phyloP scores from a whole-genome alignment of 2,888 invertebrate species.

The Conchocele bisecta region DNA sequence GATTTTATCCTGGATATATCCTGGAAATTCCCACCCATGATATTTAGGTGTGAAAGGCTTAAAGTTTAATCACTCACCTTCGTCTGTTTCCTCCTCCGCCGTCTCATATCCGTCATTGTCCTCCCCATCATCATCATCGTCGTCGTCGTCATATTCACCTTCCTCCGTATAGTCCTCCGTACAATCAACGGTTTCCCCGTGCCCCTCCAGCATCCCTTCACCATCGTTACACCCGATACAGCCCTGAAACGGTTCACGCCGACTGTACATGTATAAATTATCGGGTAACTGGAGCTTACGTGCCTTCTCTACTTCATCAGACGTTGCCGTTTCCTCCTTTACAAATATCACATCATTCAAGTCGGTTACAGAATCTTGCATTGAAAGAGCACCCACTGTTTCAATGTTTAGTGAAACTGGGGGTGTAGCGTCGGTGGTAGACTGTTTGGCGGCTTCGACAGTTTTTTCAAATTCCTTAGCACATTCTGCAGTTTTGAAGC shows the following conservation, averaged over 20 bases:
- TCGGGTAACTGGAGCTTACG: constrained; percentile 76
- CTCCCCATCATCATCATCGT: no score
- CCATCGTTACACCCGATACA: constrained; percentile 81
- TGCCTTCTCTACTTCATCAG: constrained; percentile 75
- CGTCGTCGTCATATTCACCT: no score
- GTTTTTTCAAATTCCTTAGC: constrained; percentile 89
- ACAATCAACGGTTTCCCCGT: no score
- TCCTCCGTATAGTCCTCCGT: no score
- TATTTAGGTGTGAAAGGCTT: no score
- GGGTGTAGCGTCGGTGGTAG: background rate
- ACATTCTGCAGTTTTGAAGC: constrained; percentile 91
- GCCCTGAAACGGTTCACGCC: constrained; percentile 76
- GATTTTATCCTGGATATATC: no score
- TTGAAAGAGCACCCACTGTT: constrained; percentile 14
- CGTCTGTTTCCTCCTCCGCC: no score
- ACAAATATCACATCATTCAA: constrained; percentile 76
- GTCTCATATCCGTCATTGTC: no score
- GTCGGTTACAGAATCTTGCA: background rate
- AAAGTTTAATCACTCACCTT: no score
- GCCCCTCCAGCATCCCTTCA: no score
- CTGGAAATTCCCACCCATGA: no score
- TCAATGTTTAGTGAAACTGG: constrained; percentile 2
- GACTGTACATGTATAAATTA: constrained; percentile 80
- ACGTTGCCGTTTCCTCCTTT: constrained; percentile 69
- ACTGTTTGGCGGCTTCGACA: constrained; percentile 87